Percentiles rank a stretch among this genome's conserved stretches.
Evolutionary conservation across 2,113 vertebrate genomes (phyloP).

Genomic region (Centropus unirufus): DNA sequence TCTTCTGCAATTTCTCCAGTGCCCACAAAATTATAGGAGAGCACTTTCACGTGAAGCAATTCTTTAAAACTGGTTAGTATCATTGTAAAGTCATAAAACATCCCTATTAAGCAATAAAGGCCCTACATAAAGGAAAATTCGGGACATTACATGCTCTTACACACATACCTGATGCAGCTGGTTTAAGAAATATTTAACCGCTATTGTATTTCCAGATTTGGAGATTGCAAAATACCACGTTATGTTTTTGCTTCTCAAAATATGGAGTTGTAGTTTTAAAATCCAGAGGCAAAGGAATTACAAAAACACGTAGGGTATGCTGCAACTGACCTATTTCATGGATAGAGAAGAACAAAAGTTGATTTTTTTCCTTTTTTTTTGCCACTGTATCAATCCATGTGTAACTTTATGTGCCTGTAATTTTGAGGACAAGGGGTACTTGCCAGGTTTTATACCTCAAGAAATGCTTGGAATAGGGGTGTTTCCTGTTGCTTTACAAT

Average conservation of each 20-base stretch:
- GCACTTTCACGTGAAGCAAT: neutral
- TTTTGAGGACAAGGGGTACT: neutral
- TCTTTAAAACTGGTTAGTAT: neutral
- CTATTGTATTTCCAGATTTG: neutral
- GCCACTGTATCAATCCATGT: accelerated
- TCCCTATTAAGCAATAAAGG: neutral
- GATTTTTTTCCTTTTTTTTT: neutral
- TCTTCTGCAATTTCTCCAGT: neutral
- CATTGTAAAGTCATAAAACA: neutral
- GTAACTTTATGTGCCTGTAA: neutral
- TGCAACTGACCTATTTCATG: neutral
- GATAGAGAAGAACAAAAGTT: neutral
- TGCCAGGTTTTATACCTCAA: neutral
- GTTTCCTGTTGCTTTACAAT: neutral
- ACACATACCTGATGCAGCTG: neutral
- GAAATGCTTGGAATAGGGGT: neutral
- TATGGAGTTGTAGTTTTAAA: neutral
- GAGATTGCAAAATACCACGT: neutral
- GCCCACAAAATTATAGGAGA: neutral
- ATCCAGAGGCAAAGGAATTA: neutral
- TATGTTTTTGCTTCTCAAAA: neutral
- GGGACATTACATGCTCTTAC: neutral
- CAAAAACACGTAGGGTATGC: neutral
- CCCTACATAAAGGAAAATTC: neutral
- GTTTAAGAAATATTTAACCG: neutral